Conservation (phyloP, 2,888 invertebrate genomes). For the Scelioninae gen. 1 region DNA sequence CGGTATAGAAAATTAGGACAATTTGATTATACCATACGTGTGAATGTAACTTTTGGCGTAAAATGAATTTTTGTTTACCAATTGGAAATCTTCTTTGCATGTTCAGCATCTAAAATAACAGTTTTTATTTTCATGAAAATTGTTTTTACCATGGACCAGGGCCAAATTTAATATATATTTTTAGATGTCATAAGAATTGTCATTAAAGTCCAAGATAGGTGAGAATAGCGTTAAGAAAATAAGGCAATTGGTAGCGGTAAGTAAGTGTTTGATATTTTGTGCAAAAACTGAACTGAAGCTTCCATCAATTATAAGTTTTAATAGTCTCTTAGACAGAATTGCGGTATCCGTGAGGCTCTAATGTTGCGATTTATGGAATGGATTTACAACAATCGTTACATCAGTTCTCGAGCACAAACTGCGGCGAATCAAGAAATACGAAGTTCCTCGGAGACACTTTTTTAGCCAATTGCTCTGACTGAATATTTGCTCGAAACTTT, state of each 20-base stretch:
- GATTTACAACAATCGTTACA: conserved; percentile 60
- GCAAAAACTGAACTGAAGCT: conserved; percentile 1
- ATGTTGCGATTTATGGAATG: conserved; percentile 40
- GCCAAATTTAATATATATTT: no score
- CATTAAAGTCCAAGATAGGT: conserved; percentile 32
- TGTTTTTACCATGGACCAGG: no score
- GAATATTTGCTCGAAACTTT: conserved; percentile 57
- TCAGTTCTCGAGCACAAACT: conserved; percentile 27
- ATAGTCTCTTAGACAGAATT: conserved; percentile 9
- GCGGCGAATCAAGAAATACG: conserved; percentile 31
- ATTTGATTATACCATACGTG: conserved; percentile 36
- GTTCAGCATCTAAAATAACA: no score
- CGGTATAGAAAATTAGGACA: conserved; percentile 45
- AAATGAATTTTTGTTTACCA: conserved; percentile 6
- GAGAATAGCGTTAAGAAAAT: conserved; percentile 22
- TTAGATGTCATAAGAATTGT: no score
- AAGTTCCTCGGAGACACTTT: conserved; percentile 54
- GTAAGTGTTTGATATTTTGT: conserved; percentile 25
- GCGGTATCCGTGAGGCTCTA: conserved; percentile 5
- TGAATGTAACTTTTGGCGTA: conserved; percentile 12
- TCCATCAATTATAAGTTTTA: conserved; percentile 41
- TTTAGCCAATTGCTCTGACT: conserved; percentile 50
- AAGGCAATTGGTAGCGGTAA: conserved; percentile 27
- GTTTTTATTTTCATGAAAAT: no score
- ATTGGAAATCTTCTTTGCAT: no score